Conservation (phyloP, 2,797 vertebrate species). For the Orestias chungarensis region DNA sequence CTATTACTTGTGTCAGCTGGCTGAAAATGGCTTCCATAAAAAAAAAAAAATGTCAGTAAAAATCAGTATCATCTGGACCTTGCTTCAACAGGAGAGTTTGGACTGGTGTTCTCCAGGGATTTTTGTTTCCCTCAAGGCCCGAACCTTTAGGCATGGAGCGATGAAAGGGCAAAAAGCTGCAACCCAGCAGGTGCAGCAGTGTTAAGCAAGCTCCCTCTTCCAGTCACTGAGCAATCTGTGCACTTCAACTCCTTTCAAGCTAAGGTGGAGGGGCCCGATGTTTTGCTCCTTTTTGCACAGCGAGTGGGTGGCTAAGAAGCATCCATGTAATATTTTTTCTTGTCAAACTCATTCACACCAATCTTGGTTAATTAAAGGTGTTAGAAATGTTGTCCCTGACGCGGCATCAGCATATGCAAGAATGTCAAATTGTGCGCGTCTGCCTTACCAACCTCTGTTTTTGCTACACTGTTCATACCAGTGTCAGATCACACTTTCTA, state of each 20-base stretch:
- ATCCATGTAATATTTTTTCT: slow-evolving; percentile 6
- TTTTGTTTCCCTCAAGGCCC: slow-evolving; percentile 60
- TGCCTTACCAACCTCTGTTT: neutral
- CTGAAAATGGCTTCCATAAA: neutral
- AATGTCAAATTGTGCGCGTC: neutral
- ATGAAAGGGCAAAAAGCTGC: slow-evolving; percentile 53
- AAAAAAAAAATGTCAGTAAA: neutral
- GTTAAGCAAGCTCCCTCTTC: slow-evolving; percentile 51
- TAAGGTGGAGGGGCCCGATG: slow-evolving; percentile 22
- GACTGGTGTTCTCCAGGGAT: slow-evolving; percentile 33
- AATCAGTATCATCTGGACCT: neutral
- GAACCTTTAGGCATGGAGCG: slow-evolving; percentile 64
- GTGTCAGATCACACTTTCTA: neutral
- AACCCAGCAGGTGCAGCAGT: slow-evolving; percentile 62
- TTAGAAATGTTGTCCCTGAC: slow-evolving; percentile 6
- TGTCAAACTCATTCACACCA: slow-evolving; percentile 28
- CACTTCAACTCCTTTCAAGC: slow-evolving; percentile 29
- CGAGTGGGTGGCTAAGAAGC: slow-evolving; percentile 9
- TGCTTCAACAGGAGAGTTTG: slow-evolving; percentile 27
- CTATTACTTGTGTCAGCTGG: too few species aligned
- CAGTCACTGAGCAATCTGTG: slow-evolving; percentile 49
- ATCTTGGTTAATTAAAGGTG: slow-evolving; percentile 15
- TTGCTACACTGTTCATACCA: neutral
- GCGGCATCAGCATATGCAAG: neutral
- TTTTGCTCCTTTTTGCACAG: slow-evolving; percentile 8